A percentile compares a stretch with the other conserved stretches of the same genome.
Conservation (phyloP, 37 sponge, comb jelly and placozoan species). For the Ephydatia muelleri region DNA sequence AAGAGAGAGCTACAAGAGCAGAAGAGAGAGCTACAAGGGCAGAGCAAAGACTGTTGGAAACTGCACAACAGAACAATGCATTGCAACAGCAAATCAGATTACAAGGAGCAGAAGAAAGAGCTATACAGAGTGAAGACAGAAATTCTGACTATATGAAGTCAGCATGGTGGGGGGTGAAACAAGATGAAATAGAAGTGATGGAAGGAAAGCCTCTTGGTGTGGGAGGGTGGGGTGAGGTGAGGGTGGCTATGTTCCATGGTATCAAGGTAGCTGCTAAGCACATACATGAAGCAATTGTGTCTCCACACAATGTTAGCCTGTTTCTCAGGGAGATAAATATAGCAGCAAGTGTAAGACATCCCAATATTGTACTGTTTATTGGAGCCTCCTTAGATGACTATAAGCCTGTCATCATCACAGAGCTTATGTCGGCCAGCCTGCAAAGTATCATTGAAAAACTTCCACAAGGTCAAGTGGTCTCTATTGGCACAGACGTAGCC, state of each 20-base stretch:
- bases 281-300: slow-evolving; percentile 36
- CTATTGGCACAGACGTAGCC: slow-evolving; percentile 38
- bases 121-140: no score
- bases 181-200: not conserved
- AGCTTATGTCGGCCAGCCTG: slow-evolving; percentile 53
- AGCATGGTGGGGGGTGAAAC: slow-evolving; percentile 64
- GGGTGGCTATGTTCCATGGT: slow-evolving; percentile 38
- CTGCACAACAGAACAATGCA: no score
- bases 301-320: slow-evolving; percentile 32
- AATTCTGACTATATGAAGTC: not conserved
- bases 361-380: slow-evolving; percentile 43
- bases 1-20: no score
- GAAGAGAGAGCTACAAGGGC: no score
- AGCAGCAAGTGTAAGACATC: slow-evolving; percentile 46
- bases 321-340: slow-evolving; percentile 60
- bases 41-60: no score
- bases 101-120: no score
- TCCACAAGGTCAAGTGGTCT: not conserved
- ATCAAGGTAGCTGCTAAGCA: slow-evolving; percentile 52
- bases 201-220: slow-evolving; percentile 22
- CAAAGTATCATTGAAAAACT: slow-evolving; percentile 20
- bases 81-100: no score
- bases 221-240: slow-evolving; percentile 56
- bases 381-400: slow-evolving; percentile 38
- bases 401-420: slow-evolving; percentile 45